Evolutionary conservation across 2,888 invertebrate species (phyloP).

Genomic region (Drosophila hamatofila): DNA sequence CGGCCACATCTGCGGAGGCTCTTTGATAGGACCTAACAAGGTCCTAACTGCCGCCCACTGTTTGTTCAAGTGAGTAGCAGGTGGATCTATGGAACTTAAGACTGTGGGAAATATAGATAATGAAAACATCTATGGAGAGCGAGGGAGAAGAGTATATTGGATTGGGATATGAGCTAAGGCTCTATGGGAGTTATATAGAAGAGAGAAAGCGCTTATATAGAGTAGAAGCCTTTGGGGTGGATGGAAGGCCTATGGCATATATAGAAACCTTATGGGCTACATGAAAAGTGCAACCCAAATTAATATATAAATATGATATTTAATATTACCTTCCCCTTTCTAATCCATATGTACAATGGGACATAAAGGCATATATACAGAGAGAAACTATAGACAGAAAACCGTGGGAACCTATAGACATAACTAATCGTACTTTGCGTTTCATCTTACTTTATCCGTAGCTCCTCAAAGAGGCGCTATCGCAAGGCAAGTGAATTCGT

Average conservation of each 20-base stretch:
- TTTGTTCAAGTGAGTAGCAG: constrained; percentile 78
- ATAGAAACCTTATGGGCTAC: background rate
- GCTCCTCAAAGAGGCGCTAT: constrained; percentile 70
- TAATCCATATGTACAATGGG: background rate
- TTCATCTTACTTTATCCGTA: constrained; percentile 26
- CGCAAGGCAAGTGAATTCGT: constrained; percentile 80
- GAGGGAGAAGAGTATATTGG: no score
- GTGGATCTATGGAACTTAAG: background rate
- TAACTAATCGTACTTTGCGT: background rate
- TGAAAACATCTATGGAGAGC: background rate
- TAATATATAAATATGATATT: background rate
- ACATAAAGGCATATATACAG: background rate
- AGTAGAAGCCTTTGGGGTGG: background rate
- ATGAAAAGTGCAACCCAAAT: background rate
- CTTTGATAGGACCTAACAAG: constrained; percentile 78
- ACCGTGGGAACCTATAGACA: background rate
- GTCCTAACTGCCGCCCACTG: constrained; percentile 84
- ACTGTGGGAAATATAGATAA: background rate
- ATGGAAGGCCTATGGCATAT: background rate
- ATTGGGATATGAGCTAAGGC: no score
- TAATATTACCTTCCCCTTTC: background rate
- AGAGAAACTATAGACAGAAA: background rate
- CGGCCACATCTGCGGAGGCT: constrained; percentile 83
- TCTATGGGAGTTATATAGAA: no score
- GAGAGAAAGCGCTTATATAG: background rate